Evolutionary conservation across 2,797 vertebrate species (phyloP).

Genomic region (Dendrocincla fuliginosa): DNA sequence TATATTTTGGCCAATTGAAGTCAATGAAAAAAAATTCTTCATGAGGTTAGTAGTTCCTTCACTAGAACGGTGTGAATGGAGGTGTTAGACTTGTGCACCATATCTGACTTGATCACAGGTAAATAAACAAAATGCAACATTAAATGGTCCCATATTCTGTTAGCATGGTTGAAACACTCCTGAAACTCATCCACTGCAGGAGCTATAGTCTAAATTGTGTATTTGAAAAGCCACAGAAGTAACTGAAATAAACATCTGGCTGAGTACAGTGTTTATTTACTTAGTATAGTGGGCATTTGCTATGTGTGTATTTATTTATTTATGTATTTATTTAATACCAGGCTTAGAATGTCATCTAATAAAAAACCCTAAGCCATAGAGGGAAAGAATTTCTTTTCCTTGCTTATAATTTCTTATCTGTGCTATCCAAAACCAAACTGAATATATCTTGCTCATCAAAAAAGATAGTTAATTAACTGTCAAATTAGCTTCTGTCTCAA

Average conservation of each 20-base stretch:
- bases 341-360: background rate
- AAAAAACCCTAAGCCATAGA: background rate
- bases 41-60: background rate
- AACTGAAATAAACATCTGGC: background rate
- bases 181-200: background rate
- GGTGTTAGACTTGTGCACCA: background rate
- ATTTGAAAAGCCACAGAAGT: background rate
- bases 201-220: background rate
- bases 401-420: background rate
- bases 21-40: background rate
- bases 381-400: background rate
- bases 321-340: background rate
- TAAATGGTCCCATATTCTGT: background rate
- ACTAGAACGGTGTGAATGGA: accelerated
- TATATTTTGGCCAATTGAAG: background rate
- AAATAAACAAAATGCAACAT: background rate
- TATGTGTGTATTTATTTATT: background rate
- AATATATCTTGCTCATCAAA: background rate
- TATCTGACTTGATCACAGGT: background rate
- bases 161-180: background rate
- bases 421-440: background rate
- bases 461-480: background rate
- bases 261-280: background rate
- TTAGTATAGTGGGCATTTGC: accelerated
- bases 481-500: background rate